These are phyloP conservation scores for Nephotettix cincticeps DNA, from an alignment of 1,140 invertebrate species.

Conservation along the genomic window DNA sequence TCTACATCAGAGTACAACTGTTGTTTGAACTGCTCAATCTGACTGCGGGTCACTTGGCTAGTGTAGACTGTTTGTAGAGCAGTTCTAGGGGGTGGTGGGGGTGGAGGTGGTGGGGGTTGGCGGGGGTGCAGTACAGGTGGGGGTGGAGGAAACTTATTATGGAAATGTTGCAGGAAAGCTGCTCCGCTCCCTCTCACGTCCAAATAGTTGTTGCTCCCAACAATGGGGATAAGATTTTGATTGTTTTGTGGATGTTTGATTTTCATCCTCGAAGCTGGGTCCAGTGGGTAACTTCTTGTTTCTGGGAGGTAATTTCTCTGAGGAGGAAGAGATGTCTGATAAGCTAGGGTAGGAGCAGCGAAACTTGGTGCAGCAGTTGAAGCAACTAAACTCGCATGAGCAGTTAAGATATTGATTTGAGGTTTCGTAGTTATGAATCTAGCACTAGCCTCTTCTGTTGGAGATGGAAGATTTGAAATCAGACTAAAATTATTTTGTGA, in stretches of 20 bases:
- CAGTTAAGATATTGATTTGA: constrained; percentile 65
- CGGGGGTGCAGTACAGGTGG: constrained; percentile 53
- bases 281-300: constrained; percentile 27
- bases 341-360: constrained; percentile 48
- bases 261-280: constrained; percentile 57
- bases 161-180: constrained; percentile 45
- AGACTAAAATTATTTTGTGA: neutral
- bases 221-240: constrained; percentile 48
- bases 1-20: constrained; percentile 87
- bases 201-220: constrained; percentile 65
- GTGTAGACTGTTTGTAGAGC: constrained; percentile 41
- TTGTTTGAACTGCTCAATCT: constrained; percentile 81
- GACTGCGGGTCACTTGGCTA: constrained; percentile 44
- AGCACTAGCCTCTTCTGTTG: constrained; percentile 60
- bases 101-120: constrained; percentile 53
- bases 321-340: constrained; percentile 26
- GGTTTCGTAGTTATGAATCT: constrained; percentile 65
- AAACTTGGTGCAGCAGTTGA: constrained; percentile 53
- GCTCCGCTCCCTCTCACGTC: constrained; percentile 63
- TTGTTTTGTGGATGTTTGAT: constrained; percentile 42
- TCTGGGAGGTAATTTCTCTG: constrained; percentile 26
- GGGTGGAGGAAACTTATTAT: constrained; percentile 47
- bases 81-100: constrained; percentile 53
- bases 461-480: constrained; percentile 21
- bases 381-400: constrained; percentile 58